Conservation (phyloP, 1,140 invertebrate genomes). For the Lucilia cuprina region DNA sequence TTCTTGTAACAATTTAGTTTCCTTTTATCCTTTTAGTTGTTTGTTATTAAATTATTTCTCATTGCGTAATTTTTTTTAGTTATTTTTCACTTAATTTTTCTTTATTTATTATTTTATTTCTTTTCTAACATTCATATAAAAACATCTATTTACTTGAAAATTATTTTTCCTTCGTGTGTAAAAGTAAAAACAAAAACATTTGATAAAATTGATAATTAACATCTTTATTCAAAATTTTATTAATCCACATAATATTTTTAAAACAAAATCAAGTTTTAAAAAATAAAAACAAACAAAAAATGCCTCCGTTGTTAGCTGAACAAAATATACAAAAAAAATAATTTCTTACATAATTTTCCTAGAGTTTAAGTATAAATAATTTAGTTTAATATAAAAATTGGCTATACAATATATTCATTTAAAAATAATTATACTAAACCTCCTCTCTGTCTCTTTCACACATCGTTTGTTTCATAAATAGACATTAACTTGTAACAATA, state of each 20-base stretch:
- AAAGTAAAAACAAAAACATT: slow-evolving; percentile 12
- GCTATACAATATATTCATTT: not conserved
- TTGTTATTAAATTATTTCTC: slow-evolving; percentile 1
- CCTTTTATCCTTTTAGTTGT: not conserved
- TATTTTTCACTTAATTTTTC: slow-evolving; percentile 12
- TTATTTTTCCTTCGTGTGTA: slow-evolving; percentile 8
- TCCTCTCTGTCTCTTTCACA: not conserved
- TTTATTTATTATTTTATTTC: not conserved
- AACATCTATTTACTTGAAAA: slow-evolving; percentile 23
- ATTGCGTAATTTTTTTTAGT: not conserved
- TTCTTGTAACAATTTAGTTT: not conserved
- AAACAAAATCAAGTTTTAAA: not conserved
- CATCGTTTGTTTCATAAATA: not conserved
- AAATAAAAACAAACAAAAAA: not conserved
- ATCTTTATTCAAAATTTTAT: slow-evolving; percentile 5
- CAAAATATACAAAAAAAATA: not conserved
- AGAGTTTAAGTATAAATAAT: not conserved
- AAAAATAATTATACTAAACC: not conserved
- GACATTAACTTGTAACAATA: no score
- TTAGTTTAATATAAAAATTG: not conserved
- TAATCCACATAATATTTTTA: not conserved
- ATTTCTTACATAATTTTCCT: not conserved
- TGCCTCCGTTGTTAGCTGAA: not conserved
- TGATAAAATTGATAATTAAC: not conserved
- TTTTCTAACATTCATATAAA: slow-evolving; percentile 26